Percentiles rank a stretch among this genome's conserved stretches.
Conservation (phyloP, 2,888 invertebrate species). For the Amphimallon solstitiale region DNA sequence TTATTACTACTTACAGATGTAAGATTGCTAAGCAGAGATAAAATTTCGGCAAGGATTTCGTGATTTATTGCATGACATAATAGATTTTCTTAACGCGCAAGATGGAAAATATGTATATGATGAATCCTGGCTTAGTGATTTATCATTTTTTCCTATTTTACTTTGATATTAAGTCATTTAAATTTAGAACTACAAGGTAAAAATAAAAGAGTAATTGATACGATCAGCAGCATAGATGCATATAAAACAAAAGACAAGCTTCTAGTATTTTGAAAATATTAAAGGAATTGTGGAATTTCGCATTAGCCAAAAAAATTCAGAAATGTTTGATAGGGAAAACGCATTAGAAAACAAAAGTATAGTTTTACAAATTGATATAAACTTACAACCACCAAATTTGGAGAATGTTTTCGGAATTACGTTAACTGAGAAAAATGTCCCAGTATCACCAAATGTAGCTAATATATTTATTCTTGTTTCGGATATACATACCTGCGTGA, state of each 20-base stretch:
- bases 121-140: slow-evolving; percentile 33
- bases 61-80: slow-evolving; percentile 41
- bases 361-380: slow-evolving; percentile 43
- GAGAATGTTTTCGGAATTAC: slow-evolving; percentile 43
- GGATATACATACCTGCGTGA: slow-evolving; percentile 40
- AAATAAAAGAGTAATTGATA: slow-evolving; percentile 42
- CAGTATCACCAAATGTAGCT: slow-evolving; percentile 40
- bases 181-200: slow-evolving; percentile 43
- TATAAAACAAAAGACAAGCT: slow-evolving; percentile 17
- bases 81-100: slow-evolving; percentile 30
- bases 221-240: slow-evolving; percentile 28
- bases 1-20: slow-evolving; percentile 42
- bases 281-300: slow-evolving; percentile 39
- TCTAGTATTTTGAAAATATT: background rate
- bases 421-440: slow-evolving; percentile 42
- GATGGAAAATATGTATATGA: slow-evolving; percentile 23
- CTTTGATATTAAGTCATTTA: slow-evolving; percentile 38
- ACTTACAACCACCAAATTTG: slow-evolving; percentile 43
- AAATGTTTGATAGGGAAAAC: slow-evolving; percentile 42
- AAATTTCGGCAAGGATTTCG: slow-evolving; percentile 42
- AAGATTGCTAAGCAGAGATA: slow-evolving; percentile 41
- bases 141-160: slow-evolving; percentile 41
- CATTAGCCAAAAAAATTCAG: slow-evolving; percentile 37
- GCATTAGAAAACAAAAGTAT: slow-evolving; percentile 43
- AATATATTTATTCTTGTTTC: slow-evolving; percentile 39